Evolutionary conservation across 2,888 invertebrate genomes (phyloP).

Genomic region (Ochlodes sylvanus): DNA sequence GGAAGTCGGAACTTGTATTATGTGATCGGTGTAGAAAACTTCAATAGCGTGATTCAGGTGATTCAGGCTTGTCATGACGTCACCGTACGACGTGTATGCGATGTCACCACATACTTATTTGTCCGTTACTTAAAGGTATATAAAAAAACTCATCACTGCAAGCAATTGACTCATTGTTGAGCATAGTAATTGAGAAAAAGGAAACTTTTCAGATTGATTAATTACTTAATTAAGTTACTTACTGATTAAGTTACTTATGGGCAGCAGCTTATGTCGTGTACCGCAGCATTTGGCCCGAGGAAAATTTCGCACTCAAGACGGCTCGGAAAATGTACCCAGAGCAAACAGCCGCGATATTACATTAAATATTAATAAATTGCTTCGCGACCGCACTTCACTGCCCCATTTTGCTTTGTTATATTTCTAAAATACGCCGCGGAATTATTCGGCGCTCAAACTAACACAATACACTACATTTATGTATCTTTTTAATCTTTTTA

Average conservation of each 20-base stretch:
- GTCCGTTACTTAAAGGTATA: no score
- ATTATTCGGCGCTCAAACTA: not conserved
- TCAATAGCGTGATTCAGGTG: no score
- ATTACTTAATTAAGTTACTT: no score
- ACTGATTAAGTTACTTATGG: not conserved
- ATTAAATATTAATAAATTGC: slow-evolving; percentile 51
- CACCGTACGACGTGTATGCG: no score
- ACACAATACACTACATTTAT: not conserved
- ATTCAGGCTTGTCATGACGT: no score
- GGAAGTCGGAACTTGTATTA: no score
- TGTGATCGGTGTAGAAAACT: no score
- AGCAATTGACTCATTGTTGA: no score
- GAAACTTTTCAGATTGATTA: no score
- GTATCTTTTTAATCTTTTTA: not conserved
- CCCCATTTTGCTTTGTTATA: slow-evolving; percentile 12
- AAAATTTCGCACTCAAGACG: slow-evolving; percentile 69
- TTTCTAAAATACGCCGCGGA: not conserved
- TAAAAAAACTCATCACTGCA: no score
- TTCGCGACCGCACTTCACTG: slow-evolving; percentile 21
- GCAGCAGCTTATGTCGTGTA: slow-evolving; percentile 21
- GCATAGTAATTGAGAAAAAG: no score
- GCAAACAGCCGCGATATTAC: slow-evolving; percentile 51
- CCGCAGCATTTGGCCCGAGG: slow-evolving; percentile 53
- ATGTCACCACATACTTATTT: no score
- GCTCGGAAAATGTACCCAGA: slow-evolving; percentile 50